Percentiles rank a stretch among this genome's conserved stretches.
Evolutionary conservation across 1,140 invertebrate species (phyloP).

Genomic region (Pomacea maculata): DNA sequence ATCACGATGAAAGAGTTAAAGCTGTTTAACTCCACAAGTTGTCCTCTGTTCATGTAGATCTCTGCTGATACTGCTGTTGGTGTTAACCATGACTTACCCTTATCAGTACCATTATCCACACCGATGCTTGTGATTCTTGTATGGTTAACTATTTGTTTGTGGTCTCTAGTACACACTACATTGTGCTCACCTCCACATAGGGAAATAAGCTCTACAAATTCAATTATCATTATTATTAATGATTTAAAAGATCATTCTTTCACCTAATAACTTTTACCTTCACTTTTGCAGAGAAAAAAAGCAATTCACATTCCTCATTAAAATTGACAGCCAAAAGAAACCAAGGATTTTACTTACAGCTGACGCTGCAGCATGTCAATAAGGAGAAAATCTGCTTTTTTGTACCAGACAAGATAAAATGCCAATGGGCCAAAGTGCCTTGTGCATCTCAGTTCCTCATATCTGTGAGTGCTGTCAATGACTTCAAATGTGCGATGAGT

Average conservation of each 20-base stretch:
- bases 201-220: neutral
- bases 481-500: conserved; percentile 80
- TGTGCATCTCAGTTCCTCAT: conserved; percentile 83
- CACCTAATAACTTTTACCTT: too few species aligned
- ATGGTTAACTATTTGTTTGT: neutral
- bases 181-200: neutral
- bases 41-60: too few species aligned
- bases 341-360: conserved; percentile 44
- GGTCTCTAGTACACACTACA: too few species aligned
- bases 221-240: neutral
- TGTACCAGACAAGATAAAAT: conserved; percentile 87
- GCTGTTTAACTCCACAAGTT: too few species aligned
- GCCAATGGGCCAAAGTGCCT: conserved; percentile 91
- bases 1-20: too few species aligned
- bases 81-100: too few species aligned
- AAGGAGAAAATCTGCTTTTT: conserved; percentile 82
- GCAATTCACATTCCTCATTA: neutral
- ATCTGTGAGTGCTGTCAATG: conserved; percentile 76
- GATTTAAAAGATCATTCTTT: too few species aligned
- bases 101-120: too few species aligned
- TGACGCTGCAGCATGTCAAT: conserved; percentile 70
- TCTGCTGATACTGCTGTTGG: too few species aligned
- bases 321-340: too few species aligned
- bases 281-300: neutral
- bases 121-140: too few species aligned